phyloP scores from a whole-genome alignment of 2,888 invertebrate species.

The Coremacera marginata region DNA sequence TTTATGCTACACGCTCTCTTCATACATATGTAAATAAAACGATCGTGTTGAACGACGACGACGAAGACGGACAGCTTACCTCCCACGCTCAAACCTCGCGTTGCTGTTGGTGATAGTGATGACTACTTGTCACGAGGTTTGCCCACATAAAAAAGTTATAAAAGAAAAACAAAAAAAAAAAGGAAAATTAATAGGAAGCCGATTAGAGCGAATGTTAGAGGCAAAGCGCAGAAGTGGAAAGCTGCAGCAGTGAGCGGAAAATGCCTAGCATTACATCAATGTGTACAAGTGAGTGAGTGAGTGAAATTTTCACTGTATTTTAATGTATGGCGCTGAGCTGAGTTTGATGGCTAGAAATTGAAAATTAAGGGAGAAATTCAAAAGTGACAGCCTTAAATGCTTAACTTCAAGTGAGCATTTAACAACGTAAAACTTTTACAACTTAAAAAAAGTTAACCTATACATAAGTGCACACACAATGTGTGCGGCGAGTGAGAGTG shows the following conservation, averaged over 20 bases:
- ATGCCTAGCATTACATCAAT: not conserved
- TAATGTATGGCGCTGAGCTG: not conserved
- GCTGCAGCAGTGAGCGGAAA: not conserved
- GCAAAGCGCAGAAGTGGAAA: not conserved
- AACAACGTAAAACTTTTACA: not conserved
- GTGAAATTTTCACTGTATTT: slow-evolving; percentile 26
- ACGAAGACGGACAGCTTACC: not conserved
- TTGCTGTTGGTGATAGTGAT: not conserved
- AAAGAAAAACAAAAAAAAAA: not conserved
- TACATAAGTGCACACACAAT: too few relatives aligned
- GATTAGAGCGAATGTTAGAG: not conserved
- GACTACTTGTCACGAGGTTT: slow-evolving; percentile 9
- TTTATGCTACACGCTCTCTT: not conserved
- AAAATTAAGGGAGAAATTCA: not conserved
- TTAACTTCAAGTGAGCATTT: slow-evolving; percentile 1
- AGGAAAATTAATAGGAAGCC: not conserved
- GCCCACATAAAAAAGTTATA: not conserved
- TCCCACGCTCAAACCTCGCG: not conserved
- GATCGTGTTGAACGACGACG: too few relatives aligned
- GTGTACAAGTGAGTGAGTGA: not conserved
- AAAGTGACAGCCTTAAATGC: slow-evolving; percentile 13
- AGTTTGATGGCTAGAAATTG: not conserved
- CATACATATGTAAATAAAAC: not conserved
- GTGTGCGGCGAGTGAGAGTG: too few relatives aligned
- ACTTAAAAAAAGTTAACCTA: not conserved